phyloP scores from a whole-genome alignment of 2,797 vertebrate species.

The Euthynnus affinis region DNA sequence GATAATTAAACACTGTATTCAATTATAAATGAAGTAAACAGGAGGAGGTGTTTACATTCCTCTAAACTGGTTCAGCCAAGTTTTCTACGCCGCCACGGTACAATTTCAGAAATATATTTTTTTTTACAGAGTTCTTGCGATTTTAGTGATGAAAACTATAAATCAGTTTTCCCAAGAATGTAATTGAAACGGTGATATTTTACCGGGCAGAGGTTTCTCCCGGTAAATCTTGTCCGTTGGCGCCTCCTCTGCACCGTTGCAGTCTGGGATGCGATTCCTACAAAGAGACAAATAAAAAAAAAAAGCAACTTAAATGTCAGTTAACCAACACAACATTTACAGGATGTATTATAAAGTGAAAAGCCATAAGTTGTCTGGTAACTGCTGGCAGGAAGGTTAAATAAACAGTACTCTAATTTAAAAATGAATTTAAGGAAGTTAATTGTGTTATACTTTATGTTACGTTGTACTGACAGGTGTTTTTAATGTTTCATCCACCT shows the following conservation, averaged over 20 bases:
- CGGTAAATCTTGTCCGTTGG: slow-evolving; percentile 50
- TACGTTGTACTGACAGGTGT: too few relatives aligned
- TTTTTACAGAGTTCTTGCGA: neutral
- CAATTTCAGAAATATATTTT: neutral
- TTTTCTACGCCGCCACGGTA: neutral
- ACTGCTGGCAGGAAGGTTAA: too few relatives aligned
- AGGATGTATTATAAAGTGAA: neutral
- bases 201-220: slow-evolving; percentile 73
- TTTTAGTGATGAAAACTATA: neutral
- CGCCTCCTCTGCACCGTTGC: slow-evolving; percentile 44
- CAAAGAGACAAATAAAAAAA: neutral
- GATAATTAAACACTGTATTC: neutral
- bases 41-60: neutral
- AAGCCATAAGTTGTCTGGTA: neutral
- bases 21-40: neutral
- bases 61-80: neutral
- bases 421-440: neutral
- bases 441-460: too few relatives aligned
- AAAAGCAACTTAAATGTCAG: neutral
- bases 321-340: neutral
- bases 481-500: too few relatives aligned
- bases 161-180: neutral
- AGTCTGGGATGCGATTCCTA: slow-evolving; percentile 80
- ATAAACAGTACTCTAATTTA: too few relatives aligned
- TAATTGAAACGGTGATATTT: neutral